A percentile compares a stretch with the other conserved stretches of the same genome.
phyloP scores from a whole-genome alignment of 2,888 invertebrate species.

The Diadegma fenestrale region DNA sequence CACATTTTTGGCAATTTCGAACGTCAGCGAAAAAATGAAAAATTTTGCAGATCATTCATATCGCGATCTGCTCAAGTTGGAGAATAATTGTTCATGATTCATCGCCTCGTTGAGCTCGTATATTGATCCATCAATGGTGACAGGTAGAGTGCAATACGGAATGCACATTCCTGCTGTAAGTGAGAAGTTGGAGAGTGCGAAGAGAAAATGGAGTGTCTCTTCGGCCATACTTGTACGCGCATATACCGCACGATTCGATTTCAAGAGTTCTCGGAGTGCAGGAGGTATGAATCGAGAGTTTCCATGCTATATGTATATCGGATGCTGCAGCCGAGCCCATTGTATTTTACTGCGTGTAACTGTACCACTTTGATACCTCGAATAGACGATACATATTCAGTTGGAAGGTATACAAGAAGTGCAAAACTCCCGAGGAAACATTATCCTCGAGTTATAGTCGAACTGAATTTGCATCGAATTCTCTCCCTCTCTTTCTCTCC shows the following conservation, averaged over 20 bases:
- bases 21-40: too few relatives aligned
- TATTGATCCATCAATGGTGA: not conserved
- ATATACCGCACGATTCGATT: slow-evolving; percentile 41
- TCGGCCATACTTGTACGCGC: slow-evolving; percentile 13
- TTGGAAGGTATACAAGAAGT: slow-evolving; percentile 16
- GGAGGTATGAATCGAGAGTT: slow-evolving; percentile 29
- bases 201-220: slow-evolving; percentile 44
- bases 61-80: not conserved
- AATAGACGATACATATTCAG: slow-evolving; percentile 24
- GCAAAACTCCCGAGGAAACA: slow-evolving; percentile 47
- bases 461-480: slow-evolving; percentile 45
- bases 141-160: not conserved
- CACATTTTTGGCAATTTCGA: too few relatives aligned
- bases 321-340: not conserved
- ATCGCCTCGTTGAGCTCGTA: not conserved
- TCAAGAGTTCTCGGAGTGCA: slow-evolving; percentile 18
- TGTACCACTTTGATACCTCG: slow-evolving; percentile 29
- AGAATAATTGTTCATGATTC: not conserved
- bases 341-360: slow-evolving; percentile 34
- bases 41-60: too few relatives aligned
- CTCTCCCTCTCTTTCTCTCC: slow-evolving; percentile 1
- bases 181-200: slow-evolving; percentile 29
- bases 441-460: slow-evolving; percentile 48
- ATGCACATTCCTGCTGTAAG: not conserved
- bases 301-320: slow-evolving; percentile 4